These are phyloP conservation scores for Phaedon cochleariae DNA, from an alignment of 2,888 invertebrate species.

Conservation along the genomic window DNA sequence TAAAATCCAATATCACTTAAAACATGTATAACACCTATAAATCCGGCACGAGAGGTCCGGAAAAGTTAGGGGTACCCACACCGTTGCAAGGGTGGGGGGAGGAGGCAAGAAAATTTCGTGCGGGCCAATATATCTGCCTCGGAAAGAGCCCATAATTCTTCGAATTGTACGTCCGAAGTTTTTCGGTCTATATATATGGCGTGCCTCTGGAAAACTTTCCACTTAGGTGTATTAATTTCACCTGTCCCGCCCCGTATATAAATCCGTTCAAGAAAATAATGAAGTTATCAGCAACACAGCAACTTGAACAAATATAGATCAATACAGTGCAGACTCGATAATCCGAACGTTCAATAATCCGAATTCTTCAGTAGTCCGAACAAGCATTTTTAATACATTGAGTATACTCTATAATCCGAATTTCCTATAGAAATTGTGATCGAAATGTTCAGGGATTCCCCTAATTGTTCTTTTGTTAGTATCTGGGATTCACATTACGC, in stretches of 20 bases:
- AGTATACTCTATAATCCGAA: too few relatives aligned
- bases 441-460: too few relatives aligned
- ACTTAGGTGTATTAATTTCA: slow-evolving; percentile 35
- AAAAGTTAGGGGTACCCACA: slow-evolving; percentile 6
- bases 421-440: too few relatives aligned
- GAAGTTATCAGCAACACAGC: slow-evolving; percentile 23
- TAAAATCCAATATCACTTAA: slow-evolving; percentile 38
- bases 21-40: slow-evolving; percentile 36
- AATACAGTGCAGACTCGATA: too few relatives aligned
- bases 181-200: slow-evolving; percentile 25
- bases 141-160: slow-evolving; percentile 35
- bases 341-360: too few relatives aligned
- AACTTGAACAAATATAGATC: too few relatives aligned
- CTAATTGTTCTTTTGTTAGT: too few relatives aligned
- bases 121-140: slow-evolving; percentile 35
- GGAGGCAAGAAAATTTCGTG: slow-evolving; percentile 9
- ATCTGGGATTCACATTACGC: too few relatives aligned
- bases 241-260: not conserved
- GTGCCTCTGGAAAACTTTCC: slow-evolving; percentile 29
- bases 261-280: slow-evolving; percentile 26
- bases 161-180: slow-evolving; percentile 36
- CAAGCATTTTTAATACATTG: too few relatives aligned
- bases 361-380: too few relatives aligned
- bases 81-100: not conserved
- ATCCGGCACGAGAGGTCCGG: slow-evolving; percentile 22